Evolutionary conservation across 2,797 vertebrate genomes (phyloP), one percentile per base, ranked within the genome.

Genomic region (Spea hammondii): DNA sequence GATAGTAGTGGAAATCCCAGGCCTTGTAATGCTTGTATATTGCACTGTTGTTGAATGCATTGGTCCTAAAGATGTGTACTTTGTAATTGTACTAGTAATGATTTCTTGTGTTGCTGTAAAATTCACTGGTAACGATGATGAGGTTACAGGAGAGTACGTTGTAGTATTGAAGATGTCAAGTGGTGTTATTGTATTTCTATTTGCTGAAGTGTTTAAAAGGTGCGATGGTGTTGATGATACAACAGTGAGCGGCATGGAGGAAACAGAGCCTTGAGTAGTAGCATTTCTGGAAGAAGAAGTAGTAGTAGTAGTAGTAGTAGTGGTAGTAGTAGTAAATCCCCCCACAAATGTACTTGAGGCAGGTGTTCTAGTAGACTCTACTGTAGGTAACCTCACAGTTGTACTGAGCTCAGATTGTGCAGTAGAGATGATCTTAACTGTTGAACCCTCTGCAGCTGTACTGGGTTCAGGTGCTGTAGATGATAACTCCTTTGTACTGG

Each of bases 1-100:
- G 5, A 59, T 0, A 4, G 45, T 4, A 45, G 70, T 68, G 32
- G 65, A 73, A 8, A 13, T 59, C 14, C 14, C 8, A 6, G 70
- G 11, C 5, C 5, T 62, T 66, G 70, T 17, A 57, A 68, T 45
- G 44, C 65, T 74, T 74, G 65, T 53, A 12, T 79, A 57, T 48
- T 8, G 14, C 14, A 9, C 51, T 4, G 6, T 9, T 50, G 45
- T 57, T 32, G 62, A 65, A 57, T 45, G 54, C 11, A 65, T 0
- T 72, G 70, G n/a, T 32, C 50, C 69, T 53, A 32, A 48, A 9
- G 76, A 13, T 71, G 13, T 72, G 17, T 65, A 48, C 9, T 13
- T 32, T 48, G 44, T 65, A 48, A 65, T 8, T 17, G 76, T 78
- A 46, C 32, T 66, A 78, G 65, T 78, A 3, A 72, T 1, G 6